Base-by-base conservation (phyloP, 1,140 invertebrate genomes). In the Euwallacea fornicatus region DNA sequence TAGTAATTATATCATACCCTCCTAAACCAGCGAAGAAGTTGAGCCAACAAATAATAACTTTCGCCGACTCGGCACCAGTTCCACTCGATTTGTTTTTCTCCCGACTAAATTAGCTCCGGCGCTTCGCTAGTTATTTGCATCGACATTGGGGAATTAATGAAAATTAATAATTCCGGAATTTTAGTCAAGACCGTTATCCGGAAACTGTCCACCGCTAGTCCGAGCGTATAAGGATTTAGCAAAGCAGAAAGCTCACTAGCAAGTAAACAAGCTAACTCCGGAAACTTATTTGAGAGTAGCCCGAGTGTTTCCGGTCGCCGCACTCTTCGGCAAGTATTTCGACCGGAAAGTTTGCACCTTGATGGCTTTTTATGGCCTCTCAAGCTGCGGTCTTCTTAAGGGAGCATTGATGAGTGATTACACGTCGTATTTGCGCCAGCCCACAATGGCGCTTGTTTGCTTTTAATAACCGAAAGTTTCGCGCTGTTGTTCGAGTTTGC, bases 261-360 rank as follows among this genome's bases (percentile, higher is more conserved):
- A 50, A 50, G 46, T 50, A 50, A 50, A 50, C 46, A 50, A 50
- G 46, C 46, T 50, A 50, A 50, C 46, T 50, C 46, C 46, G 46
- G 46, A 50, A 50, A 50, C 46, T 50, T 33, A 33, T 33, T 50
- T 50, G 46, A 50, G 46, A 50, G 46, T 50, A 11, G 46, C 46
- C 13, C 9, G 13, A 50, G 46, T 50, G 46, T 50, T 50, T 50
- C 46, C 46, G 13, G 46, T 50, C 46, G 13, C 9, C 46, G 46
- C 9, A 50, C 46, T 50, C 13, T 50, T 50, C 46, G 21, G 21
- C 21, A 6, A 50, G 13, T 50, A 50, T 50, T 50, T 50, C 46
- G 46, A 11, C 13, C 46, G 9, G 46, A 11, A 50, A 50, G 9
- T 50, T 33, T 33, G 21, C 21, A 33, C 21, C 21, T 33, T 33